Evolutionary conservation across 2,113 vertebrate species (phyloP).

Genomic region (Gymnobelideus leadbeateri): DNA sequence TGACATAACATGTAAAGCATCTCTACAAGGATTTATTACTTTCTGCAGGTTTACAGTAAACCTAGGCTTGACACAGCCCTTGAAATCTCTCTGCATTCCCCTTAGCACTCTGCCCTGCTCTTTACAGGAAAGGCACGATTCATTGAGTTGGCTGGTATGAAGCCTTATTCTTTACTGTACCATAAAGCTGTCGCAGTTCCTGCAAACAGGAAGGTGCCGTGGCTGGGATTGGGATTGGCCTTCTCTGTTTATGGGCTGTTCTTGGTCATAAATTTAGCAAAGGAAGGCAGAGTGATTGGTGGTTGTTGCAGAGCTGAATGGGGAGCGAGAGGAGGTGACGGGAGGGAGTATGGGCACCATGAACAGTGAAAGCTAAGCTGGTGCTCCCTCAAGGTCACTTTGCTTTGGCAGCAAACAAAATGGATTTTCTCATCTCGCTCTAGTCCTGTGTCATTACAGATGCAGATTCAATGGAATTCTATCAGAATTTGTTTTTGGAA

Average conservation of each 20-base stretch:
- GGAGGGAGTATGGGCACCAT: constrained; percentile 12
- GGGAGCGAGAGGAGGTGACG: constrained; percentile 38
- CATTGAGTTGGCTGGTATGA: neutral
- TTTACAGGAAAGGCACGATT: constrained; percentile 38
- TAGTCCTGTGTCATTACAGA: constrained; percentile 44
- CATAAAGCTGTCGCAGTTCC: constrained; percentile 51
- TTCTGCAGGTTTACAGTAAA: neutral
- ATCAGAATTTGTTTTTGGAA: constrained; percentile 49
- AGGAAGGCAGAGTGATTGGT: constrained; percentile 50
- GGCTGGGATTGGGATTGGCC: constrained; percentile 53
- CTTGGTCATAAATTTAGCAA: constrained; percentile 63
- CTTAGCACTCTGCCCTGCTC: neutral
- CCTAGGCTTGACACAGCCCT: neutral
- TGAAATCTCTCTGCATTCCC: neutral
- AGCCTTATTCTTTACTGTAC: constrained; percentile 60
- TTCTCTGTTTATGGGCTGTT: constrained; percentile 65
- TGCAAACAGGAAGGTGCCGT: constrained; percentile 48
- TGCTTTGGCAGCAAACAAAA: constrained; percentile 48
- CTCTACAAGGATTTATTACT: neutral
- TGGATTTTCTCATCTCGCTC: constrained; percentile 43
- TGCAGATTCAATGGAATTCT: constrained; percentile 28
- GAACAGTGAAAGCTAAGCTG: neutral
- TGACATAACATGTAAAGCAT: neutral
- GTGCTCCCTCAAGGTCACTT: constrained; percentile 70
- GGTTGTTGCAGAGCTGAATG: constrained; percentile 24